These are phyloP conservation scores for Varanus komodoensis DNA, from an alignment of 2,113 vertebrate genomes.

Conservation along the genomic window DNA sequence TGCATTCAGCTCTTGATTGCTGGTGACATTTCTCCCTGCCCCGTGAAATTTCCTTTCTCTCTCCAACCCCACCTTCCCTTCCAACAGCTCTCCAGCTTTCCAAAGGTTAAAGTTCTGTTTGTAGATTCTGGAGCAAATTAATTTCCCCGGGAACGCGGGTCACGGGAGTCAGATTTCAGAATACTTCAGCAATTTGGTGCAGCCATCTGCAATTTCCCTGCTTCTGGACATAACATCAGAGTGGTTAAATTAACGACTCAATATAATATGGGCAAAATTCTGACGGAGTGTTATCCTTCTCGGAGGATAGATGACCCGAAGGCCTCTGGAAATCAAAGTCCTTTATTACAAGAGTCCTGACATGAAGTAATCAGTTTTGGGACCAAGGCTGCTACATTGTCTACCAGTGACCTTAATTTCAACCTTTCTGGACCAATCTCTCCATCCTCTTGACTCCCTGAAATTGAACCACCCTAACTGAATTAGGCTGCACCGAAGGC, in stretches of 20 bases:
- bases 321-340: not conserved
- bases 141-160: not conserved
- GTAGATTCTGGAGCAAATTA: conserved; percentile 14
- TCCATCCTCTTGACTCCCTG: not conserved
- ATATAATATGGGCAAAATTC: not conserved
- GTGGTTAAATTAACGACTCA: conserved; percentile 1
- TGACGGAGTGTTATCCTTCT: not conserved
- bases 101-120: not conserved
- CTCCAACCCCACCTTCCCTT: not conserved
- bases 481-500: not conserved
- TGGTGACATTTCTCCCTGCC: not conserved
- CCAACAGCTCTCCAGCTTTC: not conserved
- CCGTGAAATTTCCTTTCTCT: not conserved
- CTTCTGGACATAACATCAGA: not conserved
- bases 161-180: not conserved
- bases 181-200: not conserved
- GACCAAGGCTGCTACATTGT: not conserved
- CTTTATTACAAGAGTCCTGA: conserved; percentile 28
- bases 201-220: not conserved
- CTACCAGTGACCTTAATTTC: not conserved
- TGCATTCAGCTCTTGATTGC: not conserved
- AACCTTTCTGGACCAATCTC: conserved; percentile 16
- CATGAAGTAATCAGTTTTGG: not conserved
- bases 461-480: not conserved
- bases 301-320: conserved; percentile 21